Evolutionary conservation across 2,113 vertebrate species (phyloP).

Genomic region (Menura novaehollandiae): DNA sequence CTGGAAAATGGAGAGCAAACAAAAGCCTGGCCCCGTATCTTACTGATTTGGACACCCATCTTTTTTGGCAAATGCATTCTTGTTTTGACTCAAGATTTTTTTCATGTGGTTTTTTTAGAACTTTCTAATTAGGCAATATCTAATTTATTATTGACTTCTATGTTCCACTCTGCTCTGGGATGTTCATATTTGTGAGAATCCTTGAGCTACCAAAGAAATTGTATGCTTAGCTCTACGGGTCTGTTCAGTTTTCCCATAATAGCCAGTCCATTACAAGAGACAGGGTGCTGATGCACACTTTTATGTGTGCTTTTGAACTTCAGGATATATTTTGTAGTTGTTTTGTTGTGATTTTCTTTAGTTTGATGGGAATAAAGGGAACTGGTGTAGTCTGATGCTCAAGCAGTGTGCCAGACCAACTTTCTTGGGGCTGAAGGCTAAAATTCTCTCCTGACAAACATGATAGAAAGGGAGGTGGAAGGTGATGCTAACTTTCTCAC

Average conservation of each 20-base stretch:
- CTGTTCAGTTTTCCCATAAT: neutral
- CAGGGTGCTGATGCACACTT: neutral
- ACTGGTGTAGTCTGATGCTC: neutral
- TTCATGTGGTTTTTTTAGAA: neutral
- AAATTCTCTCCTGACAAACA: neutral
- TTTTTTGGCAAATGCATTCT: neutral
- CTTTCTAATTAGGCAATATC: neutral
- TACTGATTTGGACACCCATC: neutral
- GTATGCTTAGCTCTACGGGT: neutral
- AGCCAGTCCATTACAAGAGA: neutral
- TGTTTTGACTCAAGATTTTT: neutral
- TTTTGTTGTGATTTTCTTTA: neutral
- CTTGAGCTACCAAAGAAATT: neutral
- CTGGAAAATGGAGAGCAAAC: neutral
- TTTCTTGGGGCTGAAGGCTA: neutral
- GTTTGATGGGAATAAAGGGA: neutral
- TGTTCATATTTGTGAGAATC: neutral
- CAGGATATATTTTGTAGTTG: neutral
- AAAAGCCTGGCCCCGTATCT: neutral
- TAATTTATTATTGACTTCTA: neutral
- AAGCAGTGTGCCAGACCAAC: neutral
- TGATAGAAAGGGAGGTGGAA: neutral
- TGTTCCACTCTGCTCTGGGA: neutral
- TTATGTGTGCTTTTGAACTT: neutral
- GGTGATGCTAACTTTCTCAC: neutral